A percentile compares a stretch with the other conserved stretches of the same genome.
Conservation (phyloP, 2,888 invertebrate genomes). For the Odontomyia ornata region DNA sequence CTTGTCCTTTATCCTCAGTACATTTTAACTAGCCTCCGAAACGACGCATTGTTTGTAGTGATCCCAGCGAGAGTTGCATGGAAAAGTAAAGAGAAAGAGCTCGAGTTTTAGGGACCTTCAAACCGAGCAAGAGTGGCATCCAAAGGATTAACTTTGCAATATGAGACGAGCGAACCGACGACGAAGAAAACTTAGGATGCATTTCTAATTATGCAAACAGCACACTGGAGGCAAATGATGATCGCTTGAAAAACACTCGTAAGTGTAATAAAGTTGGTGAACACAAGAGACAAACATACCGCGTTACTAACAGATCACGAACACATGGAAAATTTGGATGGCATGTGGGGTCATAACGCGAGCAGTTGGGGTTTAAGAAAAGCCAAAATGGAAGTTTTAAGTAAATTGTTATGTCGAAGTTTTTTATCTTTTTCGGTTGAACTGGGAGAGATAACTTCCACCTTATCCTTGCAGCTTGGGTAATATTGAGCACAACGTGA, state of each 20-base stretch:
- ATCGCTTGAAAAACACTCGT: conserved; percentile 49
- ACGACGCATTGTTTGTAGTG: not conserved
- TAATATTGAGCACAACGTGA: too few relatives aligned
- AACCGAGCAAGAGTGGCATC: not conserved
- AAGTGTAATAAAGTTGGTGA: conserved; percentile 50
- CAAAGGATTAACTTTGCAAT: conserved; percentile 34
- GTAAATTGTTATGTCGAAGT: not conserved
- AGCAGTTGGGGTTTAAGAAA: conserved; percentile 14
- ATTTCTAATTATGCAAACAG: conserved; percentile 50
- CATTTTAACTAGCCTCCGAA: not conserved
- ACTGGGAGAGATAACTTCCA: too few relatives aligned
- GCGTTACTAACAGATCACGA: not conserved
- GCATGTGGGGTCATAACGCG: conserved; percentile 3
- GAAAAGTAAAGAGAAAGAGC: not conserved
- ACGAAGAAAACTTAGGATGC: conserved; percentile 42
- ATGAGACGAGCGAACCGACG: conserved; percentile 7
- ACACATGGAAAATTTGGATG: not conserved
- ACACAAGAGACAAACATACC: conserved; percentile 10
- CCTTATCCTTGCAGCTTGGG: too few relatives aligned
- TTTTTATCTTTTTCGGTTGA: not conserved
- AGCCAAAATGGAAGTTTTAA: conserved; percentile 36
- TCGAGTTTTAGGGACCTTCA: not conserved
- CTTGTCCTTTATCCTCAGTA: not conserved
- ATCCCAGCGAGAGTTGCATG: not conserved
- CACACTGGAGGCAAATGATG: conserved; percentile 50